Conservation (phyloP, 2,888 invertebrate genomes). For the Autographa gamma region DNA sequence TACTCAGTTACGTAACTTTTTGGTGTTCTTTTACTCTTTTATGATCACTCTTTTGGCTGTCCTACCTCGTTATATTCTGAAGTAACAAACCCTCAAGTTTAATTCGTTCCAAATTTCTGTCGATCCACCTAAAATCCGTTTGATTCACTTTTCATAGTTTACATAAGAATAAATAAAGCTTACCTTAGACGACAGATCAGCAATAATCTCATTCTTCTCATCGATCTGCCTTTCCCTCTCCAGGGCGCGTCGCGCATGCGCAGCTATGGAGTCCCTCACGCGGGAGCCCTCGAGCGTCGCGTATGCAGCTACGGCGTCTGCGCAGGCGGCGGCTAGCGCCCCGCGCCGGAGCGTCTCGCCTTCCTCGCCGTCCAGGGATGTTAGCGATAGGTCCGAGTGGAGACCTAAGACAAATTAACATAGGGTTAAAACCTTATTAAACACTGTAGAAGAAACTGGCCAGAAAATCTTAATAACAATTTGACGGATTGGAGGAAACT, state of each 20-base stretch:
- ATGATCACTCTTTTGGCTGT: no score
- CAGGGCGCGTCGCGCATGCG: constrained; percentile 92
- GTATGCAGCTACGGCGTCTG: constrained; percentile 92
- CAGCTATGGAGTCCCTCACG: constrained; percentile 93
- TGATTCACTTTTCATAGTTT: no score
- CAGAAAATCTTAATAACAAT: no score
- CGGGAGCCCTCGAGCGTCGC: constrained; percentile 93
- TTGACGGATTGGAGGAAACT: no score
- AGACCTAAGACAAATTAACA: constrained; percentile 81
- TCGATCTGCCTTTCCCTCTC: constrained; percentile 95
- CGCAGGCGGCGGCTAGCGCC: constrained; percentile 92
- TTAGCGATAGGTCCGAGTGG: constrained; percentile 92
- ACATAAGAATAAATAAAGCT: constrained; percentile 61
- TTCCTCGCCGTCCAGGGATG: constrained; percentile 89
- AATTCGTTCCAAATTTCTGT: no score
- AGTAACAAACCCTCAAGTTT: no score
- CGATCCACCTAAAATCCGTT: no score
- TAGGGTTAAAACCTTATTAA: neutral
- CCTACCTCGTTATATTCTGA: no score
- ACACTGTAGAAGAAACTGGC: neutral
- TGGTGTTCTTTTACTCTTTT: no score
- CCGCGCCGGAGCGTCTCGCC: constrained; percentile 89
- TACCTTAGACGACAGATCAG: constrained; percentile 94
- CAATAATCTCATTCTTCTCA: constrained; percentile 93
- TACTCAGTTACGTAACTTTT: no score